These are phyloP conservation scores for Limnephilus lunatus DNA, from an alignment of 2,888 invertebrate species.

Conservation along the genomic window DNA sequence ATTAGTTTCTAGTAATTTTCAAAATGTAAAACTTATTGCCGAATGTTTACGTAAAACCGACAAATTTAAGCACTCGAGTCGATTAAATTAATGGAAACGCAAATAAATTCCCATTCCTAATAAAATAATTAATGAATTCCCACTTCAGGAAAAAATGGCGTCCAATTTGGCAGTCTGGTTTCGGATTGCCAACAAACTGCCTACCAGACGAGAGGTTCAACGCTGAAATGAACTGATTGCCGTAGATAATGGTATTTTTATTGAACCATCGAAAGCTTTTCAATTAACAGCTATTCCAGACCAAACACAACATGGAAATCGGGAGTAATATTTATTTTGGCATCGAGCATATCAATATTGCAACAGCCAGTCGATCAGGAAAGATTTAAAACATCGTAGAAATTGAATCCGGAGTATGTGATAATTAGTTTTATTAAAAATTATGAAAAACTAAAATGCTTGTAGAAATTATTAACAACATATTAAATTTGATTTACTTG, in stretches of 20 bases:
- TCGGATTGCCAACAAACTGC: neutral
- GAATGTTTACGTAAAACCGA: neutral
- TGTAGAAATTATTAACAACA: no score
- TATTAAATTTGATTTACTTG: no score
- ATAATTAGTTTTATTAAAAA: neutral
- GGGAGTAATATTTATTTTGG: neutral
- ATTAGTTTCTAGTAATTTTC: no score
- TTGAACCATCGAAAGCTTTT: neutral
- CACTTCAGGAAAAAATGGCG: neutral
- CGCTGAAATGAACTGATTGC: neutral
- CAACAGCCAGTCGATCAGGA: neutral
- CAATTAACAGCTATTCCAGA: neutral
- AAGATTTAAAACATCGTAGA: neutral
- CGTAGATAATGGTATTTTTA: neutral
- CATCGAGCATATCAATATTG: neutral
- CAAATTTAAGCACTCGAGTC: neutral
- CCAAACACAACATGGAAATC: neutral
- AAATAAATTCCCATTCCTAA: neutral
- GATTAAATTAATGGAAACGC: neutral
- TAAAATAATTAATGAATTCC: neutral
- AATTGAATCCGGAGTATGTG: neutral
- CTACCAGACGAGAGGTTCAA: neutral
- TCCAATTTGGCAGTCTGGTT: neutral
- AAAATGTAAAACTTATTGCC: no score
- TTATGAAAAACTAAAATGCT: no score